phyloP scores from a whole-genome alignment of 2,888 invertebrate species.

The Patella pellucida region DNA sequence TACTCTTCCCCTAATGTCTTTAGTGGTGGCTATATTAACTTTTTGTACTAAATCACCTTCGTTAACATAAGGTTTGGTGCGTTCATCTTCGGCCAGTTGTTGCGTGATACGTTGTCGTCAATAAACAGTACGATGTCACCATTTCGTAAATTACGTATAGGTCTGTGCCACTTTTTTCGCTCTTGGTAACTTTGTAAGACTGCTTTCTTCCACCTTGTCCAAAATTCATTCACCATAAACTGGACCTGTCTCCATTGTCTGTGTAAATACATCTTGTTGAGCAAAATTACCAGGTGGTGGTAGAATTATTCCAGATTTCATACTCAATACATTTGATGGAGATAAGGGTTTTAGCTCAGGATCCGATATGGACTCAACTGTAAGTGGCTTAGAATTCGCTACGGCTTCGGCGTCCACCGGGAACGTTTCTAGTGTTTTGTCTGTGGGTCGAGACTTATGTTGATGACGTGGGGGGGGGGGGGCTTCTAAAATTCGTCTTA shows the following conservation, averaged over 20 bases:
- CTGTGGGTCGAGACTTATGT: conserved; percentile 23
- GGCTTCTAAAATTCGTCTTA: conserved; percentile 34
- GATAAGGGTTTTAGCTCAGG: conserved; percentile 26
- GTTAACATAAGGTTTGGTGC: conserved; percentile 15
- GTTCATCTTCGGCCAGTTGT: conserved; percentile 33
- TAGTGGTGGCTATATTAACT: conserved; percentile 25
- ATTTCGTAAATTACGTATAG: conserved; percentile 26
- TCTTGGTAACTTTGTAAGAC: conserved; percentile 33
- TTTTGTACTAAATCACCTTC: conserved; percentile 34
- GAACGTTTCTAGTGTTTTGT: conserved; percentile 35
- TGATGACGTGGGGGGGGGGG: conserved; percentile 31
- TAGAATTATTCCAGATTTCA: conserved; percentile 26
- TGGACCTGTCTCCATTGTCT: conserved; percentile 40
- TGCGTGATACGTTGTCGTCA: conserved; percentile 34
- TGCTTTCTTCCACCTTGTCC: conserved; percentile 41
- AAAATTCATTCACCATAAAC: conserved; percentile 40
- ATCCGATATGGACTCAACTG: conserved; percentile 20
- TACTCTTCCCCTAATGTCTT: background rate
- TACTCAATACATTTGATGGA: conserved; percentile 27
- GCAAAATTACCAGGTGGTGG: conserved; percentile 31
- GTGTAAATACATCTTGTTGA: conserved; percentile 33
- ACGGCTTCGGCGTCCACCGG: conserved; percentile 35
- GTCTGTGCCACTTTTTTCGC: conserved; percentile 34
- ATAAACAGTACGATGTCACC: conserved; percentile 42
- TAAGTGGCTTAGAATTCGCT: conserved; percentile 35